Conservation (phyloP, 2,797 vertebrate genomes). For the Fistularia commersonii region DNA sequence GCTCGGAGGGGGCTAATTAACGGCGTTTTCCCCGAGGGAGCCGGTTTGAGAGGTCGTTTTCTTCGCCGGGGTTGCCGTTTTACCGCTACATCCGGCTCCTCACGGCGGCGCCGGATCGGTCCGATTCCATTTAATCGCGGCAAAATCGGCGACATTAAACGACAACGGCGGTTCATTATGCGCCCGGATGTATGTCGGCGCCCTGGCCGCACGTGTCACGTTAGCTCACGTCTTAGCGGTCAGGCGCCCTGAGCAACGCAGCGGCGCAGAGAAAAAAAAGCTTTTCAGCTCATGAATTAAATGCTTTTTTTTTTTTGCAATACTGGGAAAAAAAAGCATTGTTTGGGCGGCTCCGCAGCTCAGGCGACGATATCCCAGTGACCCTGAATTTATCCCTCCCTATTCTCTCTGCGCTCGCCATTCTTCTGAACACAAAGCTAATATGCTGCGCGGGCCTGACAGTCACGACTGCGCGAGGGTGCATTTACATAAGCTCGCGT, state of each 20-base stretch:
- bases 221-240: no score
- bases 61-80: slow-evolving; percentile 43
- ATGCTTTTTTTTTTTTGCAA: slow-evolving; percentile 36
- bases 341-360: slow-evolving; percentile 42
- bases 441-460: slow-evolving; percentile 57
- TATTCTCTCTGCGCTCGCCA: slow-evolving; percentile 43
- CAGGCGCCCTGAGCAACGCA: no score
- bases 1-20: slow-evolving; percentile 55
- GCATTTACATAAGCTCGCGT: slow-evolving; percentile 70
- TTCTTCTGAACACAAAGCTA: slow-evolving; percentile 68
- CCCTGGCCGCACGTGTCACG: no score
- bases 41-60: slow-evolving; percentile 34
- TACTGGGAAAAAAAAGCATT: slow-evolving; percentile 26
- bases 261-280: no score
- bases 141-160: no score
- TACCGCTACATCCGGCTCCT: no score
- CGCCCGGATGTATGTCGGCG: no score
- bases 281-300: slow-evolving; percentile 46
- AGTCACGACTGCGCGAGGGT: slow-evolving; percentile 41
- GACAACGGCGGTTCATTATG: no score
- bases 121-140: no score
- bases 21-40: slow-evolving; percentile 37
- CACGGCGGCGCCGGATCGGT: no score
- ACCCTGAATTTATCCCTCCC: slow-evolving; percentile 44
- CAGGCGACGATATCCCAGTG: slow-evolving; percentile 30